Evolutionary conservation across 2,113 vertebrate species (phyloP).

Genomic region (Ophiodon elongatus): DNA sequence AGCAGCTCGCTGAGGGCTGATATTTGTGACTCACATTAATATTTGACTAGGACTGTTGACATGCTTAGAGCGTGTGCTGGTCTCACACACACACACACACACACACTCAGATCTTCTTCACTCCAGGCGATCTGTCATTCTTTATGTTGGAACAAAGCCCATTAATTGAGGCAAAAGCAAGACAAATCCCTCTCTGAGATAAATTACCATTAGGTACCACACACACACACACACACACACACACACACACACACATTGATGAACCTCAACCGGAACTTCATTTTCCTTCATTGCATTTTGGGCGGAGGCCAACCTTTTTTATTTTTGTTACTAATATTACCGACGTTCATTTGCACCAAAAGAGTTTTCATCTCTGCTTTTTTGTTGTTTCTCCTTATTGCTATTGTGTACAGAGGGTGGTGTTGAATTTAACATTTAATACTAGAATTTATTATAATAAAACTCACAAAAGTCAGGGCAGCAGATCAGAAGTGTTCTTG

Average conservation of each 20-base stretch:
- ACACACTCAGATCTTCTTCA: slow-evolving; percentile 27
- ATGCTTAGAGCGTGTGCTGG: slow-evolving; percentile 4
- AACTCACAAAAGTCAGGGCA: too few relatives aligned
- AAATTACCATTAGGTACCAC: background rate
- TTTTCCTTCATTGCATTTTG: too few relatives aligned
- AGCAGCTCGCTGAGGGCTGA: slow-evolving; percentile 11
- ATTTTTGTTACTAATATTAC: too few relatives aligned
- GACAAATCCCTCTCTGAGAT: background rate
- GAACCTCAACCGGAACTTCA: too few relatives aligned
- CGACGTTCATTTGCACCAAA: too few relatives aligned
- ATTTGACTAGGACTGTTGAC: slow-evolving; percentile 43
- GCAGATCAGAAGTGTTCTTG: too few relatives aligned
- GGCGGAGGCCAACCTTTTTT: too few relatives aligned
- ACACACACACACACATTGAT: background rate
- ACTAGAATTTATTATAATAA: background rate
- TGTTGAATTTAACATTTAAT: background rate
- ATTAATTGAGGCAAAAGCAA: slow-evolving; percentile 23
- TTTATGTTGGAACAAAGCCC: slow-evolving; percentile 40
- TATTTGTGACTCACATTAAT: slow-evolving; percentile 22
- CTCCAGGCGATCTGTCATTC: slow-evolving; percentile 9
- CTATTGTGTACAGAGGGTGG: background rate
- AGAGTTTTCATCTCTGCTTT: background rate
- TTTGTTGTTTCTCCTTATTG: background rate
- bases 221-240: background rate
- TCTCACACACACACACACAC: background rate